A percentile compares a stretch with the other conserved stretches of the same genome.
phyloP scores from a whole-genome alignment of 2,113 vertebrate genomes.

The Sciurus niger region DNA sequence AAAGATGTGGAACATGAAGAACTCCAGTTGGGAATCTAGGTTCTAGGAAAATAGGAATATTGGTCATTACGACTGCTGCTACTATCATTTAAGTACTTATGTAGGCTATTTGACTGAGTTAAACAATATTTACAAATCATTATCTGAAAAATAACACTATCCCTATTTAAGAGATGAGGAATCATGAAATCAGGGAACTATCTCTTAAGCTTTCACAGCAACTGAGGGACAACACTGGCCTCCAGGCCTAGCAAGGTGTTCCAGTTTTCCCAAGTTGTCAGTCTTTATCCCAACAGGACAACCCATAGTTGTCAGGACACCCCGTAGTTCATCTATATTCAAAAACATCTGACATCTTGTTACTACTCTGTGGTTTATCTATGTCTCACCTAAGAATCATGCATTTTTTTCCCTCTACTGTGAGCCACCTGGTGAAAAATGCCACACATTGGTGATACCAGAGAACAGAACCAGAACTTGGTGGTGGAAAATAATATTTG shows the following conservation, averaged over 20 bases:
- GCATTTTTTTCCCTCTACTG: rapidly evolving
- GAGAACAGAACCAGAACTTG: not conserved
- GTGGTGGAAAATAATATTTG: not conserved
- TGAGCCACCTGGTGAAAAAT: not conserved
- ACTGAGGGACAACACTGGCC: not conserved
- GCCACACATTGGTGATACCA: not conserved
- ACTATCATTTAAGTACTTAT: not conserved
- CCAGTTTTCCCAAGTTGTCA: not conserved
- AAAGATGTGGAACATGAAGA: not conserved
- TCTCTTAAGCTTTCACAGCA: not conserved
- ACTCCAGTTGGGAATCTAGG: not conserved
- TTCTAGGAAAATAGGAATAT: not conserved
- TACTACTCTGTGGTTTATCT: not conserved
- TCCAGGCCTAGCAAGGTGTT: rapidly evolving
- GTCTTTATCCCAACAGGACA: not conserved
- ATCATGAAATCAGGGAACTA: no score
- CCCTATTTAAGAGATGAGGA: not conserved
- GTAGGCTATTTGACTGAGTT: not conserved
- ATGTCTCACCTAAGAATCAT: rapidly evolving
- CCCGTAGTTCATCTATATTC: not conserved
- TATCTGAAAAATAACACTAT: not conserved
- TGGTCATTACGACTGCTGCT: rapidly evolving
- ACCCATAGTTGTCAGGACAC: not conserved
- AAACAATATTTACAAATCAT: not conserved
- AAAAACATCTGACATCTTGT: not conserved